These are phyloP conservation scores for Tenthredo notha DNA, from an alignment of 2,888 invertebrate genomes.

Conservation along the genomic window DNA sequence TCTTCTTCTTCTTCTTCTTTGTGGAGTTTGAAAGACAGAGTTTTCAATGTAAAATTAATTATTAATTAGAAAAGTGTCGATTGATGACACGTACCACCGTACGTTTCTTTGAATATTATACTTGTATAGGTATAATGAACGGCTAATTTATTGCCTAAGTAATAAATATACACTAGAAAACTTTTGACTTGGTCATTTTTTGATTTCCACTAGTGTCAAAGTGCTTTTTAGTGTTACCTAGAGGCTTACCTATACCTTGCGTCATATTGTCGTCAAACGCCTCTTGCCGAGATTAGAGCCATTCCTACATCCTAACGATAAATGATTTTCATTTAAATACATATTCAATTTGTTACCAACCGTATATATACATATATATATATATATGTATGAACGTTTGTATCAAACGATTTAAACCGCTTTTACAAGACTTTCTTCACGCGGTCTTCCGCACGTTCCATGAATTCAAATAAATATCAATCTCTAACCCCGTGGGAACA, in stretches of 20 bases:
- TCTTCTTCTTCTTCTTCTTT: too few relatives aligned
- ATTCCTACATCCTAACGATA: conserved; percentile 2
- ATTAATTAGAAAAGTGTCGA: conserved; percentile 30
- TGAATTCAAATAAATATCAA: conserved; percentile 32
- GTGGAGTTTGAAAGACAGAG: too few relatives aligned
- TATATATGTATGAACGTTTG: background rate
- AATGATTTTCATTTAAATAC: conserved; percentile 47
- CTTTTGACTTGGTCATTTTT: conserved; percentile 34
- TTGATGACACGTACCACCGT: background rate
- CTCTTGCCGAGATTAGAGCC: conserved; percentile 15
- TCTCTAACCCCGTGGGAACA: conserved; percentile 23
- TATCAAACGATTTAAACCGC: conserved; percentile 38
- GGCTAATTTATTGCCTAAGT: background rate
- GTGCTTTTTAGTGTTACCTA: conserved; percentile 41
- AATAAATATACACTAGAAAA: background rate
- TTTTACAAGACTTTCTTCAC: conserved; percentile 9
- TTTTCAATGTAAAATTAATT: background rate
- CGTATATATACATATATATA: too few relatives aligned
- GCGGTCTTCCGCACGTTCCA: background rate
- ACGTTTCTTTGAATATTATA: background rate
- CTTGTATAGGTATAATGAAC: background rate
- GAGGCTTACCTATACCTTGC: background rate
- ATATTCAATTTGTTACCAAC: conserved; percentile 21
- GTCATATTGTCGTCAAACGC: background rate
- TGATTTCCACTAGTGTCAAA: conserved; percentile 25